These are phyloP conservation scores for Lucilia sericata DNA, from an alignment of 1,140 invertebrate species.

Conservation along the genomic window DNA sequence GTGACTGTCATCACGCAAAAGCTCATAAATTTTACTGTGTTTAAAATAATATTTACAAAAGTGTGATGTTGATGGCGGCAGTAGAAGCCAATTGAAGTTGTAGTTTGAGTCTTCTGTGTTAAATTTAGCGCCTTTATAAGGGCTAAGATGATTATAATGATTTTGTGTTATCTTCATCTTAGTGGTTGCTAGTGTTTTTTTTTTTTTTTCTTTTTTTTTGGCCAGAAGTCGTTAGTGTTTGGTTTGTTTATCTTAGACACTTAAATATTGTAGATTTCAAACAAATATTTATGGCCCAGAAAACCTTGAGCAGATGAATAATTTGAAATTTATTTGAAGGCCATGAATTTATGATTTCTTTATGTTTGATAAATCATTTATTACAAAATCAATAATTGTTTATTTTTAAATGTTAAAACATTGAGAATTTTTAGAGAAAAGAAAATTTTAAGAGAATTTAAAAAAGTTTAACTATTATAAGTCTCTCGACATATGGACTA, in stretches of 20 bases:
- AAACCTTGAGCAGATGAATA: background rate
- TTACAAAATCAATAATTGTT: too few relatives aligned
- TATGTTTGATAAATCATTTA: too few relatives aligned
- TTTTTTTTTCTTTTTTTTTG: background rate
- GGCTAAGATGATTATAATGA: slow-evolving; percentile 39
- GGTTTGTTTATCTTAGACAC: background rate
- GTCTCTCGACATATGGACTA: too few relatives aligned
- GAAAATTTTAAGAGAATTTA: too few relatives aligned
- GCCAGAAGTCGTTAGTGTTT: background rate
- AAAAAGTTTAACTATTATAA: too few relatives aligned
- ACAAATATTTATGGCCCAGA: background rate
- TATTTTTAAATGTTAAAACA: too few relatives aligned
- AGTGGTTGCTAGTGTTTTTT: background rate
- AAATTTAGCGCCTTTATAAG: slow-evolving; percentile 37
- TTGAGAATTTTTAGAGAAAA: too few relatives aligned
- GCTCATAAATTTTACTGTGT: slow-evolving; percentile 35
- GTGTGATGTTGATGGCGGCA: background rate
- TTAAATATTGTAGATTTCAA: background rate
- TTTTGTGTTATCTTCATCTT: slow-evolving; percentile 18
- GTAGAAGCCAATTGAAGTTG: slow-evolving; percentile 1
- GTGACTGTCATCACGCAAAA: slow-evolving; percentile 28
- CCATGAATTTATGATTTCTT: background rate
- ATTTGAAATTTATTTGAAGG: background rate
- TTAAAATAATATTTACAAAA: slow-evolving; percentile 23
- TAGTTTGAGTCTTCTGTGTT: slow-evolving; percentile 10